Evolutionary conservation across 2,797 vertebrate species (phyloP).

Genomic region (Molossus alvarezi): DNA sequence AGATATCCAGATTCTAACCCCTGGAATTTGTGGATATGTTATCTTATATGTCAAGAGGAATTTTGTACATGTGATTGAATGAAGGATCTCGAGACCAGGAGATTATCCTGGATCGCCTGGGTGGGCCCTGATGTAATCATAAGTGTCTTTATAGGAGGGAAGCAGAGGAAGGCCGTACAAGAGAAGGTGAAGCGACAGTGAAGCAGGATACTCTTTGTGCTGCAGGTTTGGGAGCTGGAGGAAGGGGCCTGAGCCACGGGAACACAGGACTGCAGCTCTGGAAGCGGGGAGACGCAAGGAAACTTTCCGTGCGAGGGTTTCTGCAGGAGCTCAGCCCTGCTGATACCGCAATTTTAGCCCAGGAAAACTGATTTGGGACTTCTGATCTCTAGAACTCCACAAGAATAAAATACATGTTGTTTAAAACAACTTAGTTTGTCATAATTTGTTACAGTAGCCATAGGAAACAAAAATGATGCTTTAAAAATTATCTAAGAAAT

Average conservation of each 20-base stretch:
- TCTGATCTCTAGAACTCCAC: not conserved
- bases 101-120: not conserved
- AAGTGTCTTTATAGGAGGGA: not conserved
- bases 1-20: not conserved
- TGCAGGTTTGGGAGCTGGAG: not conserved
- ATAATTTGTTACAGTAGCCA: not conserved
- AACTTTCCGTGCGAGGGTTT: not conserved
- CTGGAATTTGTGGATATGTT: not conserved
- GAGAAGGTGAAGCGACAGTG: not conserved
- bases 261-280: not conserved
- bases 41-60: not conserved
- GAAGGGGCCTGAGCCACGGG: not conserved
- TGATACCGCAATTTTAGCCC: not conserved
- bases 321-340: not conserved
- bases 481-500: slow-evolving; percentile 34
- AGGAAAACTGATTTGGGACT: not conserved
- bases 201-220: not conserved
- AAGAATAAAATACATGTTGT: not conserved
- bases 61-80: not conserved
- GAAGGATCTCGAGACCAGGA: not conserved
- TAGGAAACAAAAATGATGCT: slow-evolving; percentile 12
- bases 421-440: not conserved
- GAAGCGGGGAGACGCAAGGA: not conserved
- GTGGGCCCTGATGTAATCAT: not conserved
- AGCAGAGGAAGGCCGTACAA: not conserved